Evolutionary conservation across 2,113 vertebrate genomes (phyloP).

Genomic region (Callipepla squamata): DNA sequence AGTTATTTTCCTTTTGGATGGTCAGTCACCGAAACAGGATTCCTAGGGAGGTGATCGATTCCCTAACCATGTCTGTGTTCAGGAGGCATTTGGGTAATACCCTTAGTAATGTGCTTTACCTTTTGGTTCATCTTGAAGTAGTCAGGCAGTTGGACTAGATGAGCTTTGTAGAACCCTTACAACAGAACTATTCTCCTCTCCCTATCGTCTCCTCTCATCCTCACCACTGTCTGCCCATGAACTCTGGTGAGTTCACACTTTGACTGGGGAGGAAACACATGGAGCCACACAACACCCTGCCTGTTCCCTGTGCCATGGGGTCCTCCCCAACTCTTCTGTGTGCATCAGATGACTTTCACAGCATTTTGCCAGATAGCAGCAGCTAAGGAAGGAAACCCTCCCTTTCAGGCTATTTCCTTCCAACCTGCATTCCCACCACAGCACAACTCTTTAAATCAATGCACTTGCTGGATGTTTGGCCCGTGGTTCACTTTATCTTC

Average conservation of each 20-base stretch:
- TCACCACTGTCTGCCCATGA: fast-evolving
- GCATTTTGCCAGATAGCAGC: background rate
- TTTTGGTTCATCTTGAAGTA: background rate
- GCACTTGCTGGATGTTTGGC: background rate
- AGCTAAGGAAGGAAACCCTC: background rate
- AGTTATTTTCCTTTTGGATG: background rate
- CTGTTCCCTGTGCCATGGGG: background rate
- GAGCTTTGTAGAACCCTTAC: background rate
- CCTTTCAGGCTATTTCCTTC: background rate
- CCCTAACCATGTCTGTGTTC: background rate
- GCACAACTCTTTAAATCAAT: background rate
- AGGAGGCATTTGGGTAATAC: background rate
- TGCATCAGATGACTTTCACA: fast-evolving
- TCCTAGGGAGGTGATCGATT: background rate
- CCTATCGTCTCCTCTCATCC: background rate
- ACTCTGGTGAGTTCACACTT: background rate
- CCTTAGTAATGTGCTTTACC: background rate
- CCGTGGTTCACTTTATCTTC: background rate
- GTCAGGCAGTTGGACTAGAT: background rate
- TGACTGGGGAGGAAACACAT: background rate
- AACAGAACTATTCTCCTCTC: no score
- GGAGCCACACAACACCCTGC: fast-evolving
- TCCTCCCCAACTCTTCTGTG: background rate
- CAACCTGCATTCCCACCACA: background rate
- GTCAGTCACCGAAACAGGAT: background rate